phyloP scores from a whole-genome alignment of 2,888 invertebrate genomes.

The Leptinotarsa juncta region DNA sequence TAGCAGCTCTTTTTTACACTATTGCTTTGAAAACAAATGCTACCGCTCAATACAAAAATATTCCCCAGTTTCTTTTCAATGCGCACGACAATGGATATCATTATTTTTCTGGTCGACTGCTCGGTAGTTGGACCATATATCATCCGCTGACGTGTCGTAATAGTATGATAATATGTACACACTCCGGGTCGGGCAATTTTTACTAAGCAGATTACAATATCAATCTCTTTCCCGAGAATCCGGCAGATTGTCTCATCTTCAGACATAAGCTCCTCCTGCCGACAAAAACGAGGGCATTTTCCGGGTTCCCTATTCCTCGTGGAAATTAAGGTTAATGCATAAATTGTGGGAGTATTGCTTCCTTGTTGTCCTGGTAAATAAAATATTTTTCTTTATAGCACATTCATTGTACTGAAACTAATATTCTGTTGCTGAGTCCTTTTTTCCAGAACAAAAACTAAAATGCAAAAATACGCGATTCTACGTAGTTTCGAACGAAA shows the following conservation, averaged over 20 bases:
- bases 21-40: no score
- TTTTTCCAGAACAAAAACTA: no score
- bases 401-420: background rate
- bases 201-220: conserved; percentile 67
- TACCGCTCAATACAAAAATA: no score
- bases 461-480: no score
- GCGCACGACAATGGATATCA: conserved; percentile 46
- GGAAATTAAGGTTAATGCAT: conserved; percentile 61
- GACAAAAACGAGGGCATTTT: conserved; percentile 33
- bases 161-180: conserved; percentile 68
- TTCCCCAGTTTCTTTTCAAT: background rate
- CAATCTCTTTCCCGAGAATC: conserved; percentile 64
- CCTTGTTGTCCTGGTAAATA: background rate
- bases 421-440: no score
- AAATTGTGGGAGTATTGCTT: conserved; percentile 43
- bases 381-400: background rate
- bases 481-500: no score
- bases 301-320: conserved; percentile 56
- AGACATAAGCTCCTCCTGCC: conserved; percentile 41
- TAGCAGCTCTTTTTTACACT: no score
- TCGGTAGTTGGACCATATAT: conserved; percentile 64
- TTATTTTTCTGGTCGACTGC: conserved; percentile 63
- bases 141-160: conserved; percentile 67
- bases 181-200: conserved; percentile 65
- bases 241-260: conserved; percentile 57